These are phyloP conservation scores for Poeciliopsis retropinna DNA, from an alignment of 2,113 vertebrate genomes.

Conservation along the genomic window DNA sequence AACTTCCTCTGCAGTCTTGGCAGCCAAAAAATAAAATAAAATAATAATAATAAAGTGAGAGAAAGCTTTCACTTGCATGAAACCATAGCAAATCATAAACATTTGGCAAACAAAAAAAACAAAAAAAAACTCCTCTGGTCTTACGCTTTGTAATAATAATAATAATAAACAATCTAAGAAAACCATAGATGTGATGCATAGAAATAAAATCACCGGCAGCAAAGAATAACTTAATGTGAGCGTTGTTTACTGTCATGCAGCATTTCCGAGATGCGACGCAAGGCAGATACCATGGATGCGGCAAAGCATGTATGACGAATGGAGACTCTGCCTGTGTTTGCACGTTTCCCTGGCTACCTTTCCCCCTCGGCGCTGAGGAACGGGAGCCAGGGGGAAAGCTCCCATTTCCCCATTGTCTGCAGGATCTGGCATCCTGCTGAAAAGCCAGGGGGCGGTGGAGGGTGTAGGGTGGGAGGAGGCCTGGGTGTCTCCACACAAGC, in stretches of 20 bases:
- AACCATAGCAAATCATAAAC: conserved; percentile 81
- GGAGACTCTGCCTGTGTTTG: conserved; percentile 60
- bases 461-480: background rate
- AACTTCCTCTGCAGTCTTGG: conserved; percentile 59
- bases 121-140: conserved; percentile 36
- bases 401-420: conserved; percentile 71
- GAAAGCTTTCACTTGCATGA: conserved; percentile 80
- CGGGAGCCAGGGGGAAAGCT: conserved; percentile 59
- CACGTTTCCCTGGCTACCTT: conserved; percentile 76
- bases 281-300: conserved; percentile 69
- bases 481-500: conserved; percentile 53
- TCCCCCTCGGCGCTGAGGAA: conserved; percentile 65
- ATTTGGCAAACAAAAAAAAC: conserved; percentile 95
- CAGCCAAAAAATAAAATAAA: conserved; percentile 57
- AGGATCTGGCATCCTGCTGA: conserved; percentile 65
- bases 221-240: conserved; percentile 76
- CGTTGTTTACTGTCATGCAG: conserved; percentile 87
- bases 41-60: conserved; percentile 65
- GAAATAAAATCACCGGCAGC: conserved; percentile 78
- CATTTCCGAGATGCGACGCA: conserved; percentile 79
- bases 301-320: conserved; percentile 48
- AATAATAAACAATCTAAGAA: conserved; percentile 71
- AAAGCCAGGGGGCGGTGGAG: conserved; percentile 23
- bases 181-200: conserved; percentile 89
- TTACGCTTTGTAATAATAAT: conserved; percentile 78